Percentiles rank a stretch among this genome's conserved stretches.
Evolutionary conservation across 2,797 vertebrate species (phyloP).

Genomic region (Acipenser transmontanus): DNA sequence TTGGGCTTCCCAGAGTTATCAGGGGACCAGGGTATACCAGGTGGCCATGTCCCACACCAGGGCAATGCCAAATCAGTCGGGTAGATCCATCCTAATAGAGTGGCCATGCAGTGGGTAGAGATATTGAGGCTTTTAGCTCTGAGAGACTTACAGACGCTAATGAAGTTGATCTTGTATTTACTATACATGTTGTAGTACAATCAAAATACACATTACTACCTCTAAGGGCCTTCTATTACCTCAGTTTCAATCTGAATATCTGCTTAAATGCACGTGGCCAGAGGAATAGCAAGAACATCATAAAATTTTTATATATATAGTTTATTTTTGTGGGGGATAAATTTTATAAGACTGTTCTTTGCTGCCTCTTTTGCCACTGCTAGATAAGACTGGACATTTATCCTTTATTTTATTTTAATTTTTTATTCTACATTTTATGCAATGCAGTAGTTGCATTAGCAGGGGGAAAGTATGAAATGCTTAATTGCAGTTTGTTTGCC

Average conservation of each 20-base stretch:
- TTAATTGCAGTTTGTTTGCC: slow-evolving; percentile 52
- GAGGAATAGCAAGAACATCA: slow-evolving; percentile 77
- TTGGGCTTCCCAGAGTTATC: too few relatives aligned
- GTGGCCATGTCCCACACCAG: too few relatives aligned
- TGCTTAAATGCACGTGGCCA: slow-evolving; percentile 67
- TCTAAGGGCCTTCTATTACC: slow-evolving; percentile 91
- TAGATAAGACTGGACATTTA: slow-evolving; percentile 77
- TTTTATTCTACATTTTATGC: slow-evolving; percentile 71
- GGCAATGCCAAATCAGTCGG: too few relatives aligned
- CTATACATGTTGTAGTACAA: slow-evolving; percentile 81
- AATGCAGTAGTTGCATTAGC: slow-evolving; percentile 68
- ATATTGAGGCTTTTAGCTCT: slow-evolving; percentile 51
- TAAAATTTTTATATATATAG: slow-evolving; percentile 85
- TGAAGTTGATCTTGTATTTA: slow-evolving; percentile 67
- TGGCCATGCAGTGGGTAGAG: too few relatives aligned
- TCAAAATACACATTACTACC: slow-evolving; percentile 86
- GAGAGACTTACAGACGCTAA: slow-evolving; percentile 60
- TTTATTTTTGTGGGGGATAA: slow-evolving; percentile 89
- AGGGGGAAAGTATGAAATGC: slow-evolving; percentile 58
- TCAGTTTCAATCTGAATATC: slow-evolving; percentile 84
- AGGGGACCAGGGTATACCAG: too few relatives aligned
- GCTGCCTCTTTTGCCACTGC: slow-evolving; percentile 70
- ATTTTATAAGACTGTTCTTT: slow-evolving; percentile 86
- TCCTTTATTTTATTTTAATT: slow-evolving; percentile 50
- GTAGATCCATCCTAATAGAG: too few relatives aligned